These are phyloP conservation scores for Eupelmus urozonus DNA, from an alignment of 2,888 invertebrate species.

Conservation along the genomic window DNA sequence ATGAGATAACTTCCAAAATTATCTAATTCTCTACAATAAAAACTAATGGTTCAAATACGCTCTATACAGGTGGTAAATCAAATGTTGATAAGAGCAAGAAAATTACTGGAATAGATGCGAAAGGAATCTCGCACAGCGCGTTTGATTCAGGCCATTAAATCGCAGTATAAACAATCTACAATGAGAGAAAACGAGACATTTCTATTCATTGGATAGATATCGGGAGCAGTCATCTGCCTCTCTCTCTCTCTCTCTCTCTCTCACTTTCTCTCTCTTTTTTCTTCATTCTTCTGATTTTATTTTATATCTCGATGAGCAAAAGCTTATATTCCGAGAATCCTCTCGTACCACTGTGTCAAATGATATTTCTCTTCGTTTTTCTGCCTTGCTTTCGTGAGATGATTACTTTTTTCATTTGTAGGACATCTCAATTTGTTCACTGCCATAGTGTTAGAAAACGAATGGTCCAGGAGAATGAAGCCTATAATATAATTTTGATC, in stretches of 20 bases:
- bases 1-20: too few relatives aligned
- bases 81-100: conserved; percentile 12
- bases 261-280: too few relatives aligned
- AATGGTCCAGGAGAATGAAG: neutral
- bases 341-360: conserved; percentile 60
- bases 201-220: conserved; percentile 69
- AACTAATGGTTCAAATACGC: too few relatives aligned
- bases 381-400: neutral
- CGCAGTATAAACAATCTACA: conserved; percentile 56
- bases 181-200: conserved; percentile 62
- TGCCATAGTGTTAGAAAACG: too few relatives aligned
- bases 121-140: conserved; percentile 43
- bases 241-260: too few relatives aligned
- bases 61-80: neutral
- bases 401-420: too few relatives aligned
- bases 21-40: too few relatives aligned
- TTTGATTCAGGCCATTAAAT: conserved; percentile 65
- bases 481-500: neutral
- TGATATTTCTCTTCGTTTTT: conserved; percentile 1
- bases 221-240: too few relatives aligned
- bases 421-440: too few relatives aligned
- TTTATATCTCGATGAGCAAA: conserved; percentile 64
- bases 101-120: neutral
- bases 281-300: conserved; percentile 69
- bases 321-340: conserved; percentile 66